Evolutionary conservation across 2,113 vertebrate species (phyloP).

Genomic region (Paralichthys olivaceus): DNA sequence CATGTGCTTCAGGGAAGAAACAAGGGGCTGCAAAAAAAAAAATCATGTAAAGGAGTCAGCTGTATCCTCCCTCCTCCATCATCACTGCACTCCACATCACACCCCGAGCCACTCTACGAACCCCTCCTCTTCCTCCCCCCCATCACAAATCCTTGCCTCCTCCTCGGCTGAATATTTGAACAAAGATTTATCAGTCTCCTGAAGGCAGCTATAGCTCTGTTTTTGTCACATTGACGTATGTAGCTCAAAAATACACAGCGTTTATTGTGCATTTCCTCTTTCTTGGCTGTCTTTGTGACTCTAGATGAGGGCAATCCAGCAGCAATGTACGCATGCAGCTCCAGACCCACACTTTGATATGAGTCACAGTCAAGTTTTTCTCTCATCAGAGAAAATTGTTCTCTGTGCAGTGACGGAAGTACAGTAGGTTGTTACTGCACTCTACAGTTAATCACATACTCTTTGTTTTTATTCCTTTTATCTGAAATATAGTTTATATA

Average conservation of each 20-base stretch:
- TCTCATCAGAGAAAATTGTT: slow-evolving; percentile 4
- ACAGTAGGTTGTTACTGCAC: not conserved
- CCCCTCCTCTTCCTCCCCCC: not conserved
- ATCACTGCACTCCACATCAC: slow-evolving; percentile 49
- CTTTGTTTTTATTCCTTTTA: not conserved
- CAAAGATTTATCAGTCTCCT: slow-evolving; percentile 55
- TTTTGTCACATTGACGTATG: slow-evolving; percentile 55
- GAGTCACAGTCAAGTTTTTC: slow-evolving; percentile 51
- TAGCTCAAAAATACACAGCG: slow-evolving; percentile 34
- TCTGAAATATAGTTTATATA: not conserved
- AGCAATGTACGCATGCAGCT: slow-evolving; percentile 25
- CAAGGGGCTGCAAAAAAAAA: slow-evolving; percentile 27
- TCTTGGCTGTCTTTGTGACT: slow-evolving; percentile 18
- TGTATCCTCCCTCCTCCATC: slow-evolving; percentile 59
- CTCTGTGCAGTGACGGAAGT: not conserved
- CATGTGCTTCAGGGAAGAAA: slow-evolving; percentile 42
- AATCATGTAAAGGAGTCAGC: slow-evolving; percentile 42
- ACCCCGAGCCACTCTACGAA: slow-evolving; percentile 34
- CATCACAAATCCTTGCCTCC: slow-evolving; percentile 45
- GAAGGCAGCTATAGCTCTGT: slow-evolving; percentile 31
- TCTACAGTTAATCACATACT: not conserved
- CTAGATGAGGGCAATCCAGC: slow-evolving; percentile 6
- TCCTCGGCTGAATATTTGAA: slow-evolving; percentile 67
- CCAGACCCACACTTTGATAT: slow-evolving; percentile 48
- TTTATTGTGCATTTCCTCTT: slow-evolving; percentile 40